A percentile compares a stretch with the other conserved stretches of the same genome.
These are phyloP conservation scores for Anaspis maculata DNA, from an alignment of 2,888 invertebrate genomes.

Conservation along the genomic window DNA sequence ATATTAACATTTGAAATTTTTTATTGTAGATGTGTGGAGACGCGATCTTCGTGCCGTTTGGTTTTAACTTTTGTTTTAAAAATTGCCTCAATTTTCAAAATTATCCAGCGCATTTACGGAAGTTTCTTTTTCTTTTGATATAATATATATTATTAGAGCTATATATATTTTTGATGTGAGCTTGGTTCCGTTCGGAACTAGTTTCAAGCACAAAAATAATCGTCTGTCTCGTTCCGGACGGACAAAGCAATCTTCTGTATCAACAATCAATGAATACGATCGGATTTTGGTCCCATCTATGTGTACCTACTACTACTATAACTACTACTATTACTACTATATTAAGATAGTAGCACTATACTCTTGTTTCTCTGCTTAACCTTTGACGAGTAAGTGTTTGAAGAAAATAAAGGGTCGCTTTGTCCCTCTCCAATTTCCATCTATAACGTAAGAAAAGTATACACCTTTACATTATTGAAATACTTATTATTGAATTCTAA, in stretches of 20 bases:
- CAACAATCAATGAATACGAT: constrained; percentile 32
- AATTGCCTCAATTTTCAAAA: constrained; percentile 12
- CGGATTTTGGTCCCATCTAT: constrained; percentile 14
- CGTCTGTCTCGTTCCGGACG: constrained; percentile 23
- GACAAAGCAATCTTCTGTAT: constrained; percentile 34
- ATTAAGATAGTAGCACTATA: too few species aligned
- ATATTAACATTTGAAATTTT: constrained; percentile 29
- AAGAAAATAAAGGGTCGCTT: too few species aligned
- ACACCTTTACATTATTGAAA: constrained; percentile 24
- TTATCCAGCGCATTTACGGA: constrained; percentile 28
- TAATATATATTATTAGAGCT: constrained; percentile 34
- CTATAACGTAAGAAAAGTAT: constrained; percentile 27
- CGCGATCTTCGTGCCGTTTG: constrained; percentile 31
- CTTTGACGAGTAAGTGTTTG: constrained; percentile 23
- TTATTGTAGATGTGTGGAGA: constrained; percentile 34
- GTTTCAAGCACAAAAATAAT: too few species aligned
- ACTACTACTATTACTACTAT: constrained; percentile 18
- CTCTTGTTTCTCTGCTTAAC: constrained; percentile 43
- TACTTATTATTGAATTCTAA: too few species aligned
- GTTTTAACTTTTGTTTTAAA: neutral
- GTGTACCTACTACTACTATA: constrained; percentile 31
- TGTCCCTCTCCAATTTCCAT: constrained; percentile 20
- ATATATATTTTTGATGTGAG: constrained; percentile 39
- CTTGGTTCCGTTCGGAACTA: too few species aligned
- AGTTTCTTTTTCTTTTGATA: constrained; percentile 30